phyloP scores from a whole-genome alignment of 1,140 invertebrate genomes.

The Wasmannia auropunctata region DNA sequence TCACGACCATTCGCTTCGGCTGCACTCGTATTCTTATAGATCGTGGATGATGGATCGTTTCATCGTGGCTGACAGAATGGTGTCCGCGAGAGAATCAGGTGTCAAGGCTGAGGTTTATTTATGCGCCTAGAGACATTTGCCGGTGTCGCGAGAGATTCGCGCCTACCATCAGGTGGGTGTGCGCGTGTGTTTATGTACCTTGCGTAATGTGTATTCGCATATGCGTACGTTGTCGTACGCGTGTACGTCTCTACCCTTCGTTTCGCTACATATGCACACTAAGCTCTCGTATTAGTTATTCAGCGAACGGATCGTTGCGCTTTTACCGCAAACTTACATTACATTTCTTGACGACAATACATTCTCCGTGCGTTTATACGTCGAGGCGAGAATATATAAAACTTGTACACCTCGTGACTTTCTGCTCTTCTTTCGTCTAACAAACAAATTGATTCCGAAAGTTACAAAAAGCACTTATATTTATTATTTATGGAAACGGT shows the following conservation, averaged over 20 bases:
- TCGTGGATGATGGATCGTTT: constrained; percentile 57
- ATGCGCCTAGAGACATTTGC: constrained; percentile 7
- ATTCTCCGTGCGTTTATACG: background rate
- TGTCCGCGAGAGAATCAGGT: constrained; percentile 62
- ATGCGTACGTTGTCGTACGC: background rate
- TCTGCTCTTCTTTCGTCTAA: background rate
- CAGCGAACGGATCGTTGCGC: background rate
- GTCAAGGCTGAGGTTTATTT: constrained; percentile 66
- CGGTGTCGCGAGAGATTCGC: constrained; percentile 13
- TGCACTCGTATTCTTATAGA: constrained; percentile 7
- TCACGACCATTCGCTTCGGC: constrained; percentile 24
- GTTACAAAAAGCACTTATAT: background rate
- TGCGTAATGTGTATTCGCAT: background rate
- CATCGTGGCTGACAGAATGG: constrained; percentile 42
- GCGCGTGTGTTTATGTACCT: background rate
- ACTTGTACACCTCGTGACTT: background rate
- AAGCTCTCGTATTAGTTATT: background rate
- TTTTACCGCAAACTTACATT: background rate
- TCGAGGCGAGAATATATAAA: background rate
- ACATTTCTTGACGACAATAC: background rate
- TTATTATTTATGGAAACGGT: constrained; percentile 2
- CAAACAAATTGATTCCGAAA: constrained; percentile 4
- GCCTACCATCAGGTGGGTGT: background rate
- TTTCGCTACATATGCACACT: background rate
- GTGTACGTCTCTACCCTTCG: background rate